Evolutionary conservation across 2,113 vertebrate genomes (phyloP).

Genomic region (Phycodurus eques): DNA sequence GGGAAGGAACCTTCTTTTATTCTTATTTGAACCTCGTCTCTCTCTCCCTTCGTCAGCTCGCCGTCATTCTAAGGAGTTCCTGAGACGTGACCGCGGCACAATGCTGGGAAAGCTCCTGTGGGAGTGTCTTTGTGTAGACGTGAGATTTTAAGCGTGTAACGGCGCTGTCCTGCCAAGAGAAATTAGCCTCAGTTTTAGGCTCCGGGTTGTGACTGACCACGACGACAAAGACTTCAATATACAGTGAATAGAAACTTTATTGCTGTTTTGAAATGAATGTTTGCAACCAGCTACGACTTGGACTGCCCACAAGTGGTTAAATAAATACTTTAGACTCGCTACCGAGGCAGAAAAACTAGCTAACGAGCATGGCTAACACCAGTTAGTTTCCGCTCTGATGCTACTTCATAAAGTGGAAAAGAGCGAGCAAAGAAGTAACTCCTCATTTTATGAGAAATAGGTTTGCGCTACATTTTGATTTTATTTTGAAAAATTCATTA

Average conservation of each 20-base stretch:
- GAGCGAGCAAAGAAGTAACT: too few species aligned
- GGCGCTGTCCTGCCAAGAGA: constrained; percentile 28
- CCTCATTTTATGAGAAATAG: too few species aligned
- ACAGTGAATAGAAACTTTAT: too few species aligned
- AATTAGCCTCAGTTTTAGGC: constrained; percentile 41
- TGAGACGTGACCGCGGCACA: constrained; percentile 25
- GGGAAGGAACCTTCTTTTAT: background rate
- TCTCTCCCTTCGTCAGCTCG: background rate
- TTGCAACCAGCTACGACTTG: too few species aligned
- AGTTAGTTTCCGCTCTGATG: background rate
- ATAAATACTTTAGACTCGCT: too few species aligned
- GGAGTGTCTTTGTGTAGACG: constrained; percentile 1
- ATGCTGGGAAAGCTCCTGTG: constrained; percentile 18
- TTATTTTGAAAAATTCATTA: too few species aligned
- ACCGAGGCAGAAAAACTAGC: too few species aligned
- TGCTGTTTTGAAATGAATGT: too few species aligned
- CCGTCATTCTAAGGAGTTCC: constrained; percentile 23
- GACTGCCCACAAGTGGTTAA: too few species aligned
- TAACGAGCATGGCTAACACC: constrained; percentile 14
- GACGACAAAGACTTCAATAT: too few species aligned
- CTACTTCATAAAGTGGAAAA: too few species aligned
- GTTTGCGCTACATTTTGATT: too few species aligned
- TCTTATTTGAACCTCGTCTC: background rate
- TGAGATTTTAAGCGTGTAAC: constrained; percentile 18
- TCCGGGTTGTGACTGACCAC: constrained; percentile 17